These are phyloP conservation scores for Acrossocheilus wenchowensis DNA, from an alignment of 2,797 vertebrate genomes.

Conservation along the genomic window DNA sequence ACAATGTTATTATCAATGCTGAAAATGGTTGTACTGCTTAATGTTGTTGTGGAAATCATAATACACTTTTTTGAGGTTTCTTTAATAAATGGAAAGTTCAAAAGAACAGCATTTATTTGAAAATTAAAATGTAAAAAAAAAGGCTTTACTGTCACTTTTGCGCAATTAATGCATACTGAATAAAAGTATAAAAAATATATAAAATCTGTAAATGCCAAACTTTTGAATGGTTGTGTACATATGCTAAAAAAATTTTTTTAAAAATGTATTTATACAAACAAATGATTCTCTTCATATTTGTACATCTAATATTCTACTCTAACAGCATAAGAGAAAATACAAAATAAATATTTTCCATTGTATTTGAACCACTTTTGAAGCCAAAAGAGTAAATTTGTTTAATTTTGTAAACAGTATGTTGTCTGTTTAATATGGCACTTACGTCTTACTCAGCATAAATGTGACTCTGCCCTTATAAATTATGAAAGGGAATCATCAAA, in stretches of 20 bases:
- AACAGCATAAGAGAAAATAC: neutral
- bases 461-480: neutral
- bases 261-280: neutral
- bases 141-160: neutral
- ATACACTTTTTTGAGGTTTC: neutral
- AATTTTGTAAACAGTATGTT: neutral
- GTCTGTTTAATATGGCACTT: neutral
- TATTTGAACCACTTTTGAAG: neutral
- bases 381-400: neutral
- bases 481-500: neutral
- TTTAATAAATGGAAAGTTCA: neutral
- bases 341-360: neutral
- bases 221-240: neutral
- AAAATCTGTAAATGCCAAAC: neutral
- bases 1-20: neutral
- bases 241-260: neutral
- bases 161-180: neutral
- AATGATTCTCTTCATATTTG: neutral
- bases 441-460: neutral
- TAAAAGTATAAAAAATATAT: neutral
- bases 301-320: neutral
- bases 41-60: neutral
- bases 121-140: neutral
- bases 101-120: neutral
- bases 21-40: neutral